Base-by-base conservation (phyloP, 2,888 invertebrate genomes). In the Sesia apiformis region DNA sequence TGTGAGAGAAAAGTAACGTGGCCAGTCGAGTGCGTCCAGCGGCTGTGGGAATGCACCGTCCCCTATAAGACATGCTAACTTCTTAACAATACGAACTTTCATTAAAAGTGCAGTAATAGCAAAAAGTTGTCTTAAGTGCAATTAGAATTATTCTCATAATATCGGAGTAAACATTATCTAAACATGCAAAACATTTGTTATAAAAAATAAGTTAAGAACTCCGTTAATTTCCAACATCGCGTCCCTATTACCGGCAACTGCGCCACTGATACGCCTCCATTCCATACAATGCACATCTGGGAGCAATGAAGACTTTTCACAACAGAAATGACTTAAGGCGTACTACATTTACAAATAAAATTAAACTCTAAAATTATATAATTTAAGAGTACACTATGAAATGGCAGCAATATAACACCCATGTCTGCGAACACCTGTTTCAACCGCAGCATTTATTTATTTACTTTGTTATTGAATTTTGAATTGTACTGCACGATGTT, bases 221-320 rank as follows among this genome's bases (percentile, higher is more conserved):
- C 69, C 74, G 78, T 84, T 86, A 85, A 87, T 86, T 85, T 77
- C 74, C 72, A 71, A 71, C 72, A 73, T 75, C 74, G 74, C 76
- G 78, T 73, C 70, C 81, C 74, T 77, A 82, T 82, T 81, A 81
- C 70, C 66, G 70, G 72, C 68, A 52, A 39, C 74, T 66, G 70
- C 72, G 72, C 76, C 75, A 76, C 75, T 75, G 84, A 84, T 85
- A 83, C 78, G 81, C 74, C 76, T 80, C 74, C 74, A 50, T 69
- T 76, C 76, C 69, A 70, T 76, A 74, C 74, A 82, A 78, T 84
- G 87, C 88, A 88, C 88, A 88, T 88, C 88, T 88, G 88, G 88
- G 84, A 85, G 82, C 83, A 78, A 84, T 84, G 81, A 79, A 75
- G 70, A 23, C 23, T 63, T 60, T 58, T 52, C 55, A 23, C 40